These are phyloP conservation scores for Sphecodes monilicornis DNA, from an alignment of 2,888 invertebrate genomes.

Conservation along the genomic window DNA sequence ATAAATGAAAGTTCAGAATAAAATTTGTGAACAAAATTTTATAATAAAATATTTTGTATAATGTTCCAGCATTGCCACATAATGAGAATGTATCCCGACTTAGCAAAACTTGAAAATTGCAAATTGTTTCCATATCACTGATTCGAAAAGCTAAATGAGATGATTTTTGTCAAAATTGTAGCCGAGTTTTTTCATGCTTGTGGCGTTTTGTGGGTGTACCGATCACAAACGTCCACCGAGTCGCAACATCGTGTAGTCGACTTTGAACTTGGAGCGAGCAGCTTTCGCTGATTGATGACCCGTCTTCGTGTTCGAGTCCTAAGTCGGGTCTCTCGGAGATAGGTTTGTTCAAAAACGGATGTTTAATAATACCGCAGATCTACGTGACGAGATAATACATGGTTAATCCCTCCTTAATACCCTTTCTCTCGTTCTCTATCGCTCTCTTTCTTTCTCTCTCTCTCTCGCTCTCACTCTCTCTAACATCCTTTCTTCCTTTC, in stretches of 20 bases:
- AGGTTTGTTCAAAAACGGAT: conserved; percentile 53
- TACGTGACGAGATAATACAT: conserved; percentile 72
- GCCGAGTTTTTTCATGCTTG: background rate
- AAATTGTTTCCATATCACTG: too few relatives aligned
- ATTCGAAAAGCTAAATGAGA: too few relatives aligned
- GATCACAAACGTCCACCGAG: conserved; percentile 41
- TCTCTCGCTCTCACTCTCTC: conserved; percentile 34
- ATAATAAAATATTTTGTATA: too few relatives aligned
- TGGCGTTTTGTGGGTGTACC: background rate
- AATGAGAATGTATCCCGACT: background rate
- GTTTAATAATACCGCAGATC: conserved; percentile 70
- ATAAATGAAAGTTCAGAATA: too few relatives aligned
- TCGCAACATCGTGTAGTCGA: conserved; percentile 45
- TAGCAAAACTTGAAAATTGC: background rate
- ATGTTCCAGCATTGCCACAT: too few relatives aligned
- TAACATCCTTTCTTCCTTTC: background rate
- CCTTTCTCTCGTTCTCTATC: conserved; percentile 46
- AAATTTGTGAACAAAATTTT: too few relatives aligned
- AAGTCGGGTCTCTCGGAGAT: conserved; percentile 64
- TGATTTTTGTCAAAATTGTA: background rate
- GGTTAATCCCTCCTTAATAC: conserved; percentile 66
- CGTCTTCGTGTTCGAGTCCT: conserved; percentile 34
- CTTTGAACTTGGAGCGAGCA: conserved; percentile 37
- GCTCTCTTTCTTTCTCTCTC: conserved; percentile 28
- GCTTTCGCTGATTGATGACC: conserved; percentile 19